Evolutionary conservation across 2,113 vertebrate genomes (phyloP).

Genomic region (Hippocampus comes): DNA sequence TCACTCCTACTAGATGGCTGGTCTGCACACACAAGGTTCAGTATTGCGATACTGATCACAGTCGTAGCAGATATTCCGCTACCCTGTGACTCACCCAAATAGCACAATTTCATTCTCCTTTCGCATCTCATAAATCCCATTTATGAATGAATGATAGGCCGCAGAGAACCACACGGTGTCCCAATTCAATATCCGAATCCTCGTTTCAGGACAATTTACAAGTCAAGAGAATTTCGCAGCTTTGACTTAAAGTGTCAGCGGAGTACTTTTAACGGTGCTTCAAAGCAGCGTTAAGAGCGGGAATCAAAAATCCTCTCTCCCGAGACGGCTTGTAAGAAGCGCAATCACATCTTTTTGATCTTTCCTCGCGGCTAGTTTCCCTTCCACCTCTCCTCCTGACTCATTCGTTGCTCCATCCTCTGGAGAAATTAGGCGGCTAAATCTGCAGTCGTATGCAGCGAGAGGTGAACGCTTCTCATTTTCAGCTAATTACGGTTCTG

Average conservation of each 20-base stretch:
- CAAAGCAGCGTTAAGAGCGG: slow-evolving; percentile 44
- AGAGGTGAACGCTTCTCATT: slow-evolving; percentile 37
- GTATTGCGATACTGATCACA: neutral
- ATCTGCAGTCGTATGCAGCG: slow-evolving; percentile 24
- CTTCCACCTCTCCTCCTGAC: slow-evolving; percentile 43
- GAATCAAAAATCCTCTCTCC: slow-evolving; percentile 35
- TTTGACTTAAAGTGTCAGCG: slow-evolving; percentile 18
- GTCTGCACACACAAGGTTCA: neutral
- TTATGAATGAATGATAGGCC: slow-evolving; percentile 22
- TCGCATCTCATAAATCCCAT: neutral
- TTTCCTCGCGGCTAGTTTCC: slow-evolving; percentile 20
- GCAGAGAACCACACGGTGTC: slow-evolving; percentile 1
- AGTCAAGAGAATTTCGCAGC: slow-evolving; percentile 14
- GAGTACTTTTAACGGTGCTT: slow-evolving; percentile 45
- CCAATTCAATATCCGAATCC: slow-evolving; percentile 10
- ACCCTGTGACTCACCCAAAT: neutral
- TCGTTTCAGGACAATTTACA: slow-evolving; percentile 29
- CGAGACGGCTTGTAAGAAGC: slow-evolving; percentile 31
- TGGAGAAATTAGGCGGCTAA: slow-evolving; percentile 51
- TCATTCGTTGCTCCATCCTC: slow-evolving; percentile 44
- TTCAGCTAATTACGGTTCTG: slow-evolving; percentile 28
- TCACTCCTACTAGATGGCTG: too few relatives aligned
- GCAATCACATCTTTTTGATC: slow-evolving; percentile 35
- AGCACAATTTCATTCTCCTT: neutral
- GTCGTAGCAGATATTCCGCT: neutral